Conservation (phyloP, 2,888 invertebrate genomes). For the Leucoptera coffeella region DNA sequence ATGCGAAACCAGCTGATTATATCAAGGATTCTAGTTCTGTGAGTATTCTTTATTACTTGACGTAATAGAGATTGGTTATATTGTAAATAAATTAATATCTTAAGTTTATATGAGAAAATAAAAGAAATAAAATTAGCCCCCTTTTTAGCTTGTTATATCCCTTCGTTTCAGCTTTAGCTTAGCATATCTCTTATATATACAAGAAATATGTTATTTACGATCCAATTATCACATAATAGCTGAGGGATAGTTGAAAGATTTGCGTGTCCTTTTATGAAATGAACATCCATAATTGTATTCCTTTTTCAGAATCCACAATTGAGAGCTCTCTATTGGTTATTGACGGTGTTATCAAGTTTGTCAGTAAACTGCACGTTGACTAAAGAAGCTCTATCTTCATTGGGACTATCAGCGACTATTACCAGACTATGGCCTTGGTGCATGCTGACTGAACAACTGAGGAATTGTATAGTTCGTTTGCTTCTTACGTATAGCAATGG, state of each 20-base stretch:
- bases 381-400: slow-evolving; percentile 49
- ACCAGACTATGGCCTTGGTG: slow-evolving; percentile 66
- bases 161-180: too few relatives aligned
- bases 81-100: too few relatives aligned
- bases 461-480: slow-evolving; percentile 49
- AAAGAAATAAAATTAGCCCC: too few relatives aligned
- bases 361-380: slow-evolving; percentile 46
- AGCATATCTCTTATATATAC: too few relatives aligned
- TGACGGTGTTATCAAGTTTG: slow-evolving; percentile 54
- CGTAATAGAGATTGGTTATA: too few relatives aligned
- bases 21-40: slow-evolving; percentile 26
- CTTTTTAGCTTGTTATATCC: too few relatives aligned
- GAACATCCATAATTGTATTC: neutral
- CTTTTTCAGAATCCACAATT: slow-evolving; percentile 41
- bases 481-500: slow-evolving; percentile 58
- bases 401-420: slow-evolving; percentile 51
- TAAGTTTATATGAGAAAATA: too few relatives aligned
- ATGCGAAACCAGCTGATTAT: slow-evolving; percentile 25
- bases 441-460: slow-evolving; percentile 46
- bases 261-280: too few relatives aligned
- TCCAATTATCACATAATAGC: too few relatives aligned
- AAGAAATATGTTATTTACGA: too few relatives aligned
- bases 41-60: too few relatives aligned
- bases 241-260: too few relatives aligned
- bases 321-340: slow-evolving; percentile 48